Base-by-base conservation (phyloP, 2,888 invertebrate species). In the Drosophila greeni region DNA sequence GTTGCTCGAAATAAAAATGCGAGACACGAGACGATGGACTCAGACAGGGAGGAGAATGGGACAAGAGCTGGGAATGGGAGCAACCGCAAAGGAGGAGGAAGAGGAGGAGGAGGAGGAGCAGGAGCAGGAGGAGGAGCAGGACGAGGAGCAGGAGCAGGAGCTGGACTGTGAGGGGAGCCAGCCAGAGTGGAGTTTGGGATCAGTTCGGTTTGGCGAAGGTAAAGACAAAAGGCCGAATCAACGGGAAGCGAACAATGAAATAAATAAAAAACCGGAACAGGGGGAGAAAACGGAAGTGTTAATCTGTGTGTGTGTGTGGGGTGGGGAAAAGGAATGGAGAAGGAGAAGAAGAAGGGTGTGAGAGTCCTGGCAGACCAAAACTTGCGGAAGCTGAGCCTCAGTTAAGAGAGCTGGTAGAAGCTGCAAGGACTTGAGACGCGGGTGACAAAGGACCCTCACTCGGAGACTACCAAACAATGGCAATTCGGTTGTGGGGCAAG, bases 1-100 rank as follows among this genome's bases (percentile, higher is more conserved):
- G 72, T 70, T 73, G 73, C 74, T 67, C 43, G 52, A 60, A 70
- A 70, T 66, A 62, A 65, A 72, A 73, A 68, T 55, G 57, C 54
- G 60, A 72, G 51, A 49, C 36, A 60, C 16, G 51, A 29, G 54
- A 40, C 40, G 42, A 20, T 31, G 39, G 34, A 54, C 34, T 11
- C 20, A 14, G 24, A 16, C 33, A 18, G 56, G 56, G 37, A 33
- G 5, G 16, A 7, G 18, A 11, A 24, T 4, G 55, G 6, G 20
- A 29, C 4, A 29, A 9, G 29, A 9, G 9, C 7, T 11, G 9
- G 23, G 14, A n/a, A 33, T 3, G 18, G 57, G 16, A 20, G 57
- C 9, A 24, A 33, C 57, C 60, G 37, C 45, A 60, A 42, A 18
- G 59, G 11, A 11, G 29, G 4, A 5, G 31, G 5, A 11, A n/a